Percentiles rank a stretch among this genome's conserved stretches.
These are phyloP conservation scores for Puma concolor DNA, from an alignment of 2,113 vertebrate genomes.

Conservation along the genomic window DNA sequence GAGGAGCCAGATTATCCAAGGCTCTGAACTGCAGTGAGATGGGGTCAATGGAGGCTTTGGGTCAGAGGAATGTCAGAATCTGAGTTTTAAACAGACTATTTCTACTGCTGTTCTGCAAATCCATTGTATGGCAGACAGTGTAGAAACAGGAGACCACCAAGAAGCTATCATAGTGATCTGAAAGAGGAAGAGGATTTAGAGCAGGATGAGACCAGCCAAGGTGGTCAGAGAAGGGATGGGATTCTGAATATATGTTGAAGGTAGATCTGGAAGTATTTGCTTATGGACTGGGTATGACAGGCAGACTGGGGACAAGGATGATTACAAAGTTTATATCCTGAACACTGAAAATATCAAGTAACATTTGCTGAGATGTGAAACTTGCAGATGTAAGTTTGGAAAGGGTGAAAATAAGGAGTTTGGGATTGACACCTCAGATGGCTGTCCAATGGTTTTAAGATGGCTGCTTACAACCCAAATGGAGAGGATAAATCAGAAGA, in stretches of 20 bases:
- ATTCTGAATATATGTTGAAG: neutral
- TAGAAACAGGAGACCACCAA: neutral
- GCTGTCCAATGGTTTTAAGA: neutral
- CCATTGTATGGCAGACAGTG: fast-evolving
- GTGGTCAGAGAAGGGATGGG: neutral
- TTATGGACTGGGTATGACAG: neutral
- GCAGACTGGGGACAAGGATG: neutral
- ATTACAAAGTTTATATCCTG: neutral
- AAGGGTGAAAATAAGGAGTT: neutral
- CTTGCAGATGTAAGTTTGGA: neutral
- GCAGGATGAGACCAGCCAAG: fast-evolving
- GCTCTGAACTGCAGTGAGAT: neutral
- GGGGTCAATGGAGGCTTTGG: neutral
- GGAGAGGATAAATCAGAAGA: neutral
- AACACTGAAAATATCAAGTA: neutral
- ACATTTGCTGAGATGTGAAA: neutral
- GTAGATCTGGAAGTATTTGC: neutral
- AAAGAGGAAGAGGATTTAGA: neutral
- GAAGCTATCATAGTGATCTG: neutral
- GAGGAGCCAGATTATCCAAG: neutral
- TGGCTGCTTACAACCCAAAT: neutral
- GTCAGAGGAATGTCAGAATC: too few relatives aligned
- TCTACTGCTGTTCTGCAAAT: neutral
- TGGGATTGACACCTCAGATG: neutral
- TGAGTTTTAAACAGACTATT: neutral